Conservation (phyloP, 2,113 vertebrate genomes). For the Conger conger region DNA sequence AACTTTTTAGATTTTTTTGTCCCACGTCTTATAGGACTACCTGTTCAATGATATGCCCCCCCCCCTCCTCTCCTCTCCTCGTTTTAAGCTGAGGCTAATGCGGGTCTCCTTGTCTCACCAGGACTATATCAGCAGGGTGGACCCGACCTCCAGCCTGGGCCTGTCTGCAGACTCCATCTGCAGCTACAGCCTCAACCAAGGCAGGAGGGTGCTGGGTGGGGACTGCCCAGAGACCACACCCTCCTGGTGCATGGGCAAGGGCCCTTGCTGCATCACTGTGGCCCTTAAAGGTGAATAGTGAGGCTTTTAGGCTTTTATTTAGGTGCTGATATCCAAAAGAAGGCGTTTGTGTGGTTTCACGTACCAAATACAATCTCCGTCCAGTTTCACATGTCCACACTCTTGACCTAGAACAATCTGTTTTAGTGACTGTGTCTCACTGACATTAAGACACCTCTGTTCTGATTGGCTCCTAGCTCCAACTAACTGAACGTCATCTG, state of each 20-base stretch:
- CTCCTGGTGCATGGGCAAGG: conserved; percentile 70
- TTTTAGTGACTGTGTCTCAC: no score
- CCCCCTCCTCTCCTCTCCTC: neutral
- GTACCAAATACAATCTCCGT: no score
- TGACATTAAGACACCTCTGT: no score
- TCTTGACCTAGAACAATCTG: no score
- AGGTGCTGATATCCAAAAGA: no score
- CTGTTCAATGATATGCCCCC: neutral
- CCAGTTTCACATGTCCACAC: no score
- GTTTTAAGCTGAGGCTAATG: neutral
- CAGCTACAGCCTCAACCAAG: conserved; percentile 82
- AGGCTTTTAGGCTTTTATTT: no score
- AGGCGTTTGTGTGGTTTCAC: no score
- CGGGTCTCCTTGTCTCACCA: conserved; percentile 39
- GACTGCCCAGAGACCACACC: conserved; percentile 77
- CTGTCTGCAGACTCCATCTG: conserved; percentile 85
- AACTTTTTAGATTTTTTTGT: no score
- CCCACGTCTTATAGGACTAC: neutral
- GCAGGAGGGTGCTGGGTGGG: conserved; percentile 76
- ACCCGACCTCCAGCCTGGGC: conserved; percentile 85
- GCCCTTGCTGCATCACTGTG: conserved; percentile 66
- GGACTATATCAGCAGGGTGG: conserved; percentile 90
- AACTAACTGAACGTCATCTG: no score
- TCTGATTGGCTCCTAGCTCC: no score
- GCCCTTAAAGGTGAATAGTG: conserved; percentile 84